A percentile compares a stretch with the other conserved stretches of the same genome.
phyloP scores from a whole-genome alignment of 2,888 invertebrate species.

The Nasonovia ribisnigri region DNA sequence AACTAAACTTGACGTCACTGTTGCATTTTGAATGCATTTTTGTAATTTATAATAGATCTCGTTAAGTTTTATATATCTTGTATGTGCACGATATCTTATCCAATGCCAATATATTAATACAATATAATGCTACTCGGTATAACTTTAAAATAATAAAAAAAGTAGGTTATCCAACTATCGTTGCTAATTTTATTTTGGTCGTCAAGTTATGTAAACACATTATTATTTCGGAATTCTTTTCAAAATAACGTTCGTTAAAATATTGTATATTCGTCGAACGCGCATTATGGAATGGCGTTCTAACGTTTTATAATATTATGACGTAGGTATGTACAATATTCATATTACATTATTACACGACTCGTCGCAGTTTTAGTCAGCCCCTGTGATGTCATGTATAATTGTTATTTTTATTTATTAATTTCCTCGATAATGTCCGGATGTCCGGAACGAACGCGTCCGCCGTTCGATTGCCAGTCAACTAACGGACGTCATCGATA shows the following conservation, averaged over 20 bases:
- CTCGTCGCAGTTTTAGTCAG: neutral
- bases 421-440: neutral
- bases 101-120: neutral
- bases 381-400: neutral
- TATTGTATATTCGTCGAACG: neutral
- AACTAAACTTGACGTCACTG: neutral
- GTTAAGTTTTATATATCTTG: neutral
- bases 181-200: neutral
- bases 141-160: neutral
- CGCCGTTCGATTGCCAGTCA: neutral
- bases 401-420: conserved; percentile 6
- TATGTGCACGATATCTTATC: neutral
- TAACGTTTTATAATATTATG: neutral
- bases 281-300: neutral
- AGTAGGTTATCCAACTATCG: neutral
- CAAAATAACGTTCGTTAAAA: neutral
- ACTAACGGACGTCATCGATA: conserved; percentile 21
- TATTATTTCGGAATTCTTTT: neutral
- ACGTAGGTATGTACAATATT: neutral
- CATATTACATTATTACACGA: neutral
- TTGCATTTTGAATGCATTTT: neutral
- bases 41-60: neutral
- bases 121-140: neutral
- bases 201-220: neutral
- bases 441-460: neutral